Evolutionary conservation across 2,888 invertebrate species (phyloP), one percentile per base, ranked within the genome.

Genomic region (Athrips mouffetella): DNA sequence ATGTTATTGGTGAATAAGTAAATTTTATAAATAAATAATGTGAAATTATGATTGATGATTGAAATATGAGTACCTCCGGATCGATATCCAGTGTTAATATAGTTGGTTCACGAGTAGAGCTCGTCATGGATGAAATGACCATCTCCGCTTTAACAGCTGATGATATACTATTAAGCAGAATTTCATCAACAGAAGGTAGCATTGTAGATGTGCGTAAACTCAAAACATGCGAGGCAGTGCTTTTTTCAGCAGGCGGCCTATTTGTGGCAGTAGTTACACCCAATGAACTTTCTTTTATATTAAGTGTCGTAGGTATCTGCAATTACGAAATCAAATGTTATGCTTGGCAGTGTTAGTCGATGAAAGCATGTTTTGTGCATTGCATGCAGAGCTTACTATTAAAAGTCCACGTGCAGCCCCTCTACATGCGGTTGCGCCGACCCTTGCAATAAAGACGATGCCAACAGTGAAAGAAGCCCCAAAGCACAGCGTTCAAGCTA

Each of bases 11-110:
- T 37, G 21, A 11, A 3, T 21, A 25, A 42, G 16, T 15, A 29
- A 35, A 35, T 33, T 13, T n/a, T n/a, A 25, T 45, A 40, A 45
- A 45, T 27, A 30, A 25, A 30, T 31, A 21, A 44, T 44, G 50
- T 50, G 50, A 37, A 37, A 46, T 29, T 20, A 40, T 45, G 35
- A 20, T 33, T 35, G 23, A 44, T 48, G 48, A 72, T 59, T 69
- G 68, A 78, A 74, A 67, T 71, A 75, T 78, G 58, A 76, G 73
- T 89, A 91, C 91, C 90, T 90, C 87, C 75, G 90, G 89, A 88
- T 91, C 90, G 72, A 90, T 89, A 80, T 90, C 89, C 78, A 90
- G 80, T 76, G 90, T 90, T 83, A 90, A 88, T 84, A 88, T 87
- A 83, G 82, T 87, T 72, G 88, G 86, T 84, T 87, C 83, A 69